Evolutionary conservation across 2,888 invertebrate genomes (phyloP).

Genomic region (Aphodius sticticus): DNA sequence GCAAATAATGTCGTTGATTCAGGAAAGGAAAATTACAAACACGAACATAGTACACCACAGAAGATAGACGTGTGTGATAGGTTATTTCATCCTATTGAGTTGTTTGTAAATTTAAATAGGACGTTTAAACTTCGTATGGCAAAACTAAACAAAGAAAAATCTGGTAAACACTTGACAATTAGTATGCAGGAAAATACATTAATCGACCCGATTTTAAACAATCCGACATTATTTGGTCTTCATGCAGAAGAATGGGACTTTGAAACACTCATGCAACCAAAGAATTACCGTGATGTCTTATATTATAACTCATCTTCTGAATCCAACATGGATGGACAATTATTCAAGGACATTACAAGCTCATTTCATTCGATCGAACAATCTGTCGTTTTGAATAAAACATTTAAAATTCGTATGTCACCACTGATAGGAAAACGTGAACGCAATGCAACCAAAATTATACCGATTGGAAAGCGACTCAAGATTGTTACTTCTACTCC

Average conservation of each 20-base stretch:
- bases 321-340: no score
- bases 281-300: background rate
- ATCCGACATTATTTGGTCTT: no score
- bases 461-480: background rate
- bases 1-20: background rate
- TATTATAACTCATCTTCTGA: no score
- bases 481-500: background rate
- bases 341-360: background rate
- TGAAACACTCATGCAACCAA: background rate
- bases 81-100: background rate
- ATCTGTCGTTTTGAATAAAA: background rate
- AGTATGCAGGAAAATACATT: no score
- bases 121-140: background rate
- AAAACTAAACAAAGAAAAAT: background rate
- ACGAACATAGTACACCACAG: background rate
- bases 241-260: background rate
- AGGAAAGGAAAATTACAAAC: no score
- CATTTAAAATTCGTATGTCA: background rate
- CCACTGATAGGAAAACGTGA: background rate
- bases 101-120: background rate
- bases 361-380: background rate
- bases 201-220: background rate
- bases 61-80: background rate
- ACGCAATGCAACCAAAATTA: background rate
- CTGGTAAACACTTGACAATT: background rate